A percentile compares a stretch with the other conserved stretches of the same genome.
phyloP scores from a whole-genome alignment of 2,113 vertebrate species.

The Lontra canadensis region DNA sequence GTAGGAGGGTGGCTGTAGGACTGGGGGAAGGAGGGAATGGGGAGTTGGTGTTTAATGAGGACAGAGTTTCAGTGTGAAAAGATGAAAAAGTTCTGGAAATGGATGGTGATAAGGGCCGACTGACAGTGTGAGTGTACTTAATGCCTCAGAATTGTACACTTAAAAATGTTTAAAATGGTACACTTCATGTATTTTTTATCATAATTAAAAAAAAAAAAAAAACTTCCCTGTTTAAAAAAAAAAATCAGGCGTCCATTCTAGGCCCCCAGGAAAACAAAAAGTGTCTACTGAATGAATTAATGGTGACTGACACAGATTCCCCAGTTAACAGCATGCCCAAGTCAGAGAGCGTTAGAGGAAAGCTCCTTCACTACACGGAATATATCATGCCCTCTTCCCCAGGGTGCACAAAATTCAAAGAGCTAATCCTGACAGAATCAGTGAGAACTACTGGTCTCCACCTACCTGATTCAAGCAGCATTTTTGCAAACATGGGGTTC shows the following conservation, averaged over 20 bases:
- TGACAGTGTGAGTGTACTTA: background rate
- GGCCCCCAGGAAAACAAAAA: background rate
- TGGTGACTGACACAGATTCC: background rate
- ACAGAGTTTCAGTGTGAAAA: background rate
- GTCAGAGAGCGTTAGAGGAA: background rate
- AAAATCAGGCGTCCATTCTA: background rate
- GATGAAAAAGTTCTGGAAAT: background rate
- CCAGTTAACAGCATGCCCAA: background rate
- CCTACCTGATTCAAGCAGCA: conserved; percentile 96
- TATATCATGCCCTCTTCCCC: background rate
- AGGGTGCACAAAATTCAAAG: background rate
- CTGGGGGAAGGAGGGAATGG: background rate
- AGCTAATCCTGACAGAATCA: background rate
- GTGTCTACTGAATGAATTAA: background rate
- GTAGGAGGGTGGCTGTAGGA: background rate
- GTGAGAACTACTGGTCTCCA: background rate
- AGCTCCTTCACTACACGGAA: background rate
- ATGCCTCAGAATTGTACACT: background rate
- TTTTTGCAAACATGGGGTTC: conserved; percentile 99
- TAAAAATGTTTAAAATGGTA: background rate
- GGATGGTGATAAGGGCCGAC: rapidly evolving
- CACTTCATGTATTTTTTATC: background rate
- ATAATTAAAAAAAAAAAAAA: background rate
- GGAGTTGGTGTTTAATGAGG: background rate
- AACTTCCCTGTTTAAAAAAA: background rate